Conservation (phyloP, 2,113 vertebrate species). For the Gyps fulvus region DNA sequence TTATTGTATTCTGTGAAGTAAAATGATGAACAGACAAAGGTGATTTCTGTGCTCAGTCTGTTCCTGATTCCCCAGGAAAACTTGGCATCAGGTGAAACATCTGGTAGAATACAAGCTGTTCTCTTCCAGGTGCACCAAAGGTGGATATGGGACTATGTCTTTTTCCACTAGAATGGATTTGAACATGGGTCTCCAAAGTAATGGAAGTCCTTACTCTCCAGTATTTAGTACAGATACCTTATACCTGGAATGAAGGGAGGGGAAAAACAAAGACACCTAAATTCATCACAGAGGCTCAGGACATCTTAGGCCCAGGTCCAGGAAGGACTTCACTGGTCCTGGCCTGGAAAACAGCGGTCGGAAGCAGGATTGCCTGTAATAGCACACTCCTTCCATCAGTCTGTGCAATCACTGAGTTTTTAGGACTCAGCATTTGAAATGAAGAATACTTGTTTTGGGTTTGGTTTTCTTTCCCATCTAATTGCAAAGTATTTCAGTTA, state of each 20-base stretch:
- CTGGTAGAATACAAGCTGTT: neutral
- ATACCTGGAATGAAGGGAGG: neutral
- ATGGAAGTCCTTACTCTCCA: neutral
- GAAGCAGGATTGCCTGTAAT: neutral
- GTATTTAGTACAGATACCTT: neutral
- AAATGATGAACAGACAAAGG: neutral
- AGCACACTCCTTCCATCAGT: neutral
- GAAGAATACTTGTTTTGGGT: neutral
- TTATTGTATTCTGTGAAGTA: neutral
- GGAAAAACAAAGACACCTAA: neutral
- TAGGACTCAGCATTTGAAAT: neutral
- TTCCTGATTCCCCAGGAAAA: slow-evolving; percentile 15
- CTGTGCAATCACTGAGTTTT: neutral
- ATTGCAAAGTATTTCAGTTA: neutral
- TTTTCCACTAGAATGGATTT: neutral
- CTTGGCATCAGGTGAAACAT: neutral
- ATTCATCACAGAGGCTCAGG: neutral
- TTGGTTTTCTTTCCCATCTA: neutral
- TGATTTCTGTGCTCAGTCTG: neutral
- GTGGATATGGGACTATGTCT: neutral
- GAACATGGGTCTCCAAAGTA: neutral
- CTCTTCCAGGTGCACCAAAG: neutral
- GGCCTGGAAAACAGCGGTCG: neutral
- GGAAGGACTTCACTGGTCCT: neutral
- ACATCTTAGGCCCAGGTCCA: neutral